These are phyloP conservation scores for Coenonympha arcania DNA, from an alignment of 2,888 invertebrate species.

Conservation along the genomic window DNA sequence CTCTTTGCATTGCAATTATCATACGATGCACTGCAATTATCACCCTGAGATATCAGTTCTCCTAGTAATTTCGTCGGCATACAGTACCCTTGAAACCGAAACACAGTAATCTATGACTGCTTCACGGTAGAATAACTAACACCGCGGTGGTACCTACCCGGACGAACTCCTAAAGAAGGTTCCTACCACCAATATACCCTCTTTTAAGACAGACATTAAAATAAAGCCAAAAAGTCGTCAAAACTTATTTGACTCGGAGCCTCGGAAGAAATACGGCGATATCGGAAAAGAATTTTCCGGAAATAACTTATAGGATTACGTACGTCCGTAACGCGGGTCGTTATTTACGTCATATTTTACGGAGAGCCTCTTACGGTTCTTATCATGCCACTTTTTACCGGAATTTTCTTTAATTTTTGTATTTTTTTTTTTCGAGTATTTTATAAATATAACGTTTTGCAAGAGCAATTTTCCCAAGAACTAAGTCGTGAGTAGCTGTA, in stretches of 20 bases:
- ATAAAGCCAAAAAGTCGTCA: background rate
- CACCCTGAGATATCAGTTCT: no score
- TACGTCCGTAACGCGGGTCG: background rate
- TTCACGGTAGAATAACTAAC: no score
- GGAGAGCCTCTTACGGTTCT: background rate
- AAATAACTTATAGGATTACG: slow-evolving; percentile 1
- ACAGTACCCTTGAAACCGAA: no score
- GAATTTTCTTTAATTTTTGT: background rate
- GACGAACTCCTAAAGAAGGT: no score
- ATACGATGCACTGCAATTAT: no score
- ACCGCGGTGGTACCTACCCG: no score
- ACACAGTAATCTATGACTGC: no score
- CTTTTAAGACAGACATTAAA: background rate
- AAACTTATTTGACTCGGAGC: background rate
- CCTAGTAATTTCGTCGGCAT: no score
- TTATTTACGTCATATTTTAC: slow-evolving; percentile 2
- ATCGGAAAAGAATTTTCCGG: background rate
- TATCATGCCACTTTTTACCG: background rate
- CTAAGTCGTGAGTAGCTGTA: no score
- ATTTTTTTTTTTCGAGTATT: background rate
- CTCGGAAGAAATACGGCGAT: background rate
- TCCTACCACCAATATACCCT: no score
- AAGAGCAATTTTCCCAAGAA: no score
- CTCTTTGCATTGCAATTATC: no score
- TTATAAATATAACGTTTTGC: background rate